Conservation (phyloP, 2,113 vertebrate genomes). For the Gila orcuttii region DNA sequence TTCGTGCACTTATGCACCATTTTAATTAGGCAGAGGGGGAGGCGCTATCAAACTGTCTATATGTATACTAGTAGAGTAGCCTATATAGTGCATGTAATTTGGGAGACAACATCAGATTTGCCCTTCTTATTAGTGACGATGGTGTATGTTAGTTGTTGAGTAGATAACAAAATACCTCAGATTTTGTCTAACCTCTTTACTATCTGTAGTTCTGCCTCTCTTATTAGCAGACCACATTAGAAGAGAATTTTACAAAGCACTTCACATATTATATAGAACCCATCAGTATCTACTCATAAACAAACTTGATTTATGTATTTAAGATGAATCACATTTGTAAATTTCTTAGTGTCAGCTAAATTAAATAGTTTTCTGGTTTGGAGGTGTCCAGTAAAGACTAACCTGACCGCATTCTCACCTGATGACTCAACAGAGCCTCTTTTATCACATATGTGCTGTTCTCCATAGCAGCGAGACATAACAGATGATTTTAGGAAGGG, state of each 20-base stretch:
- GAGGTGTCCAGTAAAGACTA: not conserved
- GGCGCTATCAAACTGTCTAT: too few species aligned
- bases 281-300: not conserved
- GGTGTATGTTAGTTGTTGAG: not conserved
- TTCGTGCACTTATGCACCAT: too few species aligned
- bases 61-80: too few species aligned
- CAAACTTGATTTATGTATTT: not conserved
- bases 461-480: slow-evolving; percentile 19
- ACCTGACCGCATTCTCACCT: not conserved
- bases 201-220: not conserved
- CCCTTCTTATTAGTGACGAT: not conserved
- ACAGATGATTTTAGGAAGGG: slow-evolving; percentile 19
- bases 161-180: not conserved
- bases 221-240: not conserved
- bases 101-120: not conserved
- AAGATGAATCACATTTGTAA: not conserved
- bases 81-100: too few species aligned
- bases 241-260: not conserved
- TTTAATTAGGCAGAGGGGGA: too few species aligned
- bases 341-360: too few species aligned
- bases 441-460: slow-evolving; percentile 1
- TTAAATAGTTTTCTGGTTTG: too few species aligned
- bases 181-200: not conserved
- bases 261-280: not conserved
- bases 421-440: slow-evolving; percentile 47